Percentiles rank a stretch among this genome's conserved stretches.
Conservation (phyloP, 1,140 invertebrate species). For the Lethrus apterus region DNA sequence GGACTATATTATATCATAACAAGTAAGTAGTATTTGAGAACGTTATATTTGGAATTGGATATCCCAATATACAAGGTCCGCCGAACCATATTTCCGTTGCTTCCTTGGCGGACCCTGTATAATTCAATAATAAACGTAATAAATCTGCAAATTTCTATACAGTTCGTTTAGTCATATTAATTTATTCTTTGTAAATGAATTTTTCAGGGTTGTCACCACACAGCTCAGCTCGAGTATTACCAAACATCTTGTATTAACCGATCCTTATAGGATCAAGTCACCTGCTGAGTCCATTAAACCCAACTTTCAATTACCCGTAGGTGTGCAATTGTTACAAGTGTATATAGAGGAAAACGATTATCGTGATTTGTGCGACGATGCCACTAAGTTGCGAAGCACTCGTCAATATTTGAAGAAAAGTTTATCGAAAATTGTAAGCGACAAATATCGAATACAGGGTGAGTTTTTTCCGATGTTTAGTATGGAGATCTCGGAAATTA, state of each 20-base stretch:
- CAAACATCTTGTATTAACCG: constrained; percentile 68
- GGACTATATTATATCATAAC: constrained; percentile 73
- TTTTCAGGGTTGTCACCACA: constrained; percentile 65
- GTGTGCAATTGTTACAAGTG: constrained; percentile 69
- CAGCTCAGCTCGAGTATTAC: constrained; percentile 66
- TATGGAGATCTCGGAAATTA: too few relatives aligned
- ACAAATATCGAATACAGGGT: too few relatives aligned
- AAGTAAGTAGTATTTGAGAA: constrained; percentile 29
- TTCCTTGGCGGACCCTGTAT: too few relatives aligned
- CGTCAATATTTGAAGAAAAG: constrained; percentile 27
- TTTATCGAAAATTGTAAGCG: too few relatives aligned
- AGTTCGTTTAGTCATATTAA: too few relatives aligned
- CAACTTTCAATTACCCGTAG: constrained; percentile 63
- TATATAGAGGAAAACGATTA: constrained; percentile 61
- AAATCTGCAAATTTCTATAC: too few relatives aligned
- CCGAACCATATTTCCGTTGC: too few relatives aligned
- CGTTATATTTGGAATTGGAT: too few relatives aligned
- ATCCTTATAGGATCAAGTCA: constrained; percentile 72
- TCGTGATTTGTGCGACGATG: constrained; percentile 44
- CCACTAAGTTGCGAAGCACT: constrained; percentile 20
- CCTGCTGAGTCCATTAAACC: constrained; percentile 57
- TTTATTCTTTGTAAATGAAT: not conserved
- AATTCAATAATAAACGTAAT: too few relatives aligned
- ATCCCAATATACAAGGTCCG: too few relatives aligned
- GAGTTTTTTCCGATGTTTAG: too few relatives aligned